Conservation (phyloP, 2,797 vertebrate species). For the Odontamblyopus rebecca region DNA sequence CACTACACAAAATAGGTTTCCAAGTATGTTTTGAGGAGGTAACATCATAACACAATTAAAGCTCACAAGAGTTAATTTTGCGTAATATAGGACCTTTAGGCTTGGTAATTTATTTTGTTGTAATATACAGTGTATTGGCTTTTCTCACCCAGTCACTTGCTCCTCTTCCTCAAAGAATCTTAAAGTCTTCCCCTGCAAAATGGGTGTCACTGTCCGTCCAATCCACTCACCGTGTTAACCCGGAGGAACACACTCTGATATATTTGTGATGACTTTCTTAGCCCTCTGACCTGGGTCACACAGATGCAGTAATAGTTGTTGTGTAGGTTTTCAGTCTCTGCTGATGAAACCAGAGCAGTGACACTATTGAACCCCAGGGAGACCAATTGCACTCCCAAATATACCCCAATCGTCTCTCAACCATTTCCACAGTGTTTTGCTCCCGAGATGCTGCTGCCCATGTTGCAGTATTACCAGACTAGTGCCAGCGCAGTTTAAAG, state of each 20-base stretch:
- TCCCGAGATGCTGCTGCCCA: conserved; percentile 19
- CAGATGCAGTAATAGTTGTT: conserved; percentile 36
- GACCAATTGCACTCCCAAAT: conserved; percentile 30
- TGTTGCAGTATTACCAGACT: conserved; percentile 11
- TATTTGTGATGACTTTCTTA: conserved; percentile 18
- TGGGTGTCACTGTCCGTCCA: conserved; percentile 2
- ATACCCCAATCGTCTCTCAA: conserved; percentile 32
- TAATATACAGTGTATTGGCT: background rate
- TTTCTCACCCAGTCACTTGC: background rate
- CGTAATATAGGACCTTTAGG: no score
- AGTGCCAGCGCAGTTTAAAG: conserved; percentile 35
- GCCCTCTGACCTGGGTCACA: conserved; percentile 24
- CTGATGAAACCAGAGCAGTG: conserved; percentile 31
- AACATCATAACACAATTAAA: background rate
- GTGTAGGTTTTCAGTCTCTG: conserved; percentile 16
- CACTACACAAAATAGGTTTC: no score
- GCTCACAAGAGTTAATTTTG: no score
- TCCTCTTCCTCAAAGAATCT: conserved; percentile 5
- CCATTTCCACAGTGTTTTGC: conserved; percentile 29
- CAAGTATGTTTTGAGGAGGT: no score
- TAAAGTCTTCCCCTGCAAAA: conserved; percentile 8
- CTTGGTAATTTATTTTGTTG: no score
- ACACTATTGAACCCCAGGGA: conserved; percentile 34
- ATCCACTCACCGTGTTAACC: conserved; percentile 19
- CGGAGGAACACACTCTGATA: conserved; percentile 11